phyloP scores from a whole-genome alignment of 1,140 invertebrate genomes.

The Anoplophora glabripennis region DNA sequence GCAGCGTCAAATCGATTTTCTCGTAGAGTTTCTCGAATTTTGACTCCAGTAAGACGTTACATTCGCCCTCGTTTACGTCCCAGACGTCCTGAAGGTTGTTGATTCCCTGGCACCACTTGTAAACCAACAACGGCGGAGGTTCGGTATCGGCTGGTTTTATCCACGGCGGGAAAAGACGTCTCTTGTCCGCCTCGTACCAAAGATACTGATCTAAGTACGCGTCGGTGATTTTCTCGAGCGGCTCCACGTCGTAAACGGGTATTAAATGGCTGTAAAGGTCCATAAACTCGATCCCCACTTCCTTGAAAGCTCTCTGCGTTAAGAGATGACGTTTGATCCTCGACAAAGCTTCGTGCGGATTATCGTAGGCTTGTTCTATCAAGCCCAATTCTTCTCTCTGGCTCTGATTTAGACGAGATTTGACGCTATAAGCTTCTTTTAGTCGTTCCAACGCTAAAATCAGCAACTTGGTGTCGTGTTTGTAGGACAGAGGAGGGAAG shows the following conservation, averaged over 20 bases:
- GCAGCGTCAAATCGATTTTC: slow-evolving; percentile 97
- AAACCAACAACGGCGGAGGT: slow-evolving; percentile 94
- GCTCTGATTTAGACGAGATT: slow-evolving; percentile 97
- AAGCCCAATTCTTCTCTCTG: slow-evolving; percentile 97
- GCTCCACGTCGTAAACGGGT: slow-evolving; percentile 98
- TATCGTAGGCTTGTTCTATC: slow-evolving; percentile 99
- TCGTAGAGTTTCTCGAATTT: slow-evolving; percentile 98
- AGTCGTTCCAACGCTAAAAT: slow-evolving; percentile 95
- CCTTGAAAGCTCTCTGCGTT: slow-evolving; percentile 97
- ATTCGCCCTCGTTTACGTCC: slow-evolving; percentile 98
- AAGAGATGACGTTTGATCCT: slow-evolving; percentile 98
- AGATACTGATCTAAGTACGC: slow-evolving; percentile 99
- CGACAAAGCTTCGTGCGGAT: slow-evolving; percentile 98
- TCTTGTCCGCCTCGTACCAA: slow-evolving; percentile 99
- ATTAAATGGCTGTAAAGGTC: slow-evolving; percentile 98
- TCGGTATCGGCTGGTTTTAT: slow-evolving; percentile 98
- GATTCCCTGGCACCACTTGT: slow-evolving; percentile 99
- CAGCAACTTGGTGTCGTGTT: slow-evolving; percentile 98
- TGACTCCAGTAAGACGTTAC: slow-evolving; percentile 97
- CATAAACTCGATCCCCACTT: slow-evolving; percentile 99
- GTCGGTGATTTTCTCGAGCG: slow-evolving; percentile 98
- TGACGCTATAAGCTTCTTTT: slow-evolving; percentile 99
- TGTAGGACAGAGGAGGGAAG: slow-evolving; percentile 98
- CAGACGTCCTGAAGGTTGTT: slow-evolving; percentile 86
- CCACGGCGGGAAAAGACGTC: slow-evolving; percentile 96